Conservation (phyloP, 2,888 invertebrate genomes). For the Blera fallax region DNA sequence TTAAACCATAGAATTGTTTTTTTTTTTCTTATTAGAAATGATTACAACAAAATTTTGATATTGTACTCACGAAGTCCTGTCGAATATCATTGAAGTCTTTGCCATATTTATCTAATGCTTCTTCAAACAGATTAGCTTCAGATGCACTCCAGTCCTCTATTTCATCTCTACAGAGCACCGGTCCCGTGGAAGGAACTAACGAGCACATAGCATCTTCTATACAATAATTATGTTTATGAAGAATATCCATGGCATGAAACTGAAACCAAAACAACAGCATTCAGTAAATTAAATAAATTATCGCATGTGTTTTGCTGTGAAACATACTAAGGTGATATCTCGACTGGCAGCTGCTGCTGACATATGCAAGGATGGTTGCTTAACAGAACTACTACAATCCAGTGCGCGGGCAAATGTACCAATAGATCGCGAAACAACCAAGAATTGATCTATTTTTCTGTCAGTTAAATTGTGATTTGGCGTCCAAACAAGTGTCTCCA, state of each 20-base stretch:
- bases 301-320: not conserved
- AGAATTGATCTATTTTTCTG: constrained; percentile 99
- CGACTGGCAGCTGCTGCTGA: constrained; percentile 99
- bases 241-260: constrained; percentile 99
- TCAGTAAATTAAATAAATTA: constrained; percentile 12
- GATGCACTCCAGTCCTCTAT: constrained; percentile 99
- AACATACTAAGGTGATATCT: constrained; percentile 94
- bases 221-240: constrained; percentile 96
- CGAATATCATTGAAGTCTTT: constrained; percentile 99
- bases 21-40: not conserved
- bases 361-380: constrained; percentile 99
- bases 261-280: constrained; percentile 81
- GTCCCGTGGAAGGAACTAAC: constrained; percentile 96
- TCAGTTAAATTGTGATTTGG: constrained; percentile 95
- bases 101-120: constrained; percentile 98
- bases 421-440: constrained; percentile 96
- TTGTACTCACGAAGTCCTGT: constrained; percentile 94
- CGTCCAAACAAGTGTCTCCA: constrained; percentile 97
- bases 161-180: constrained; percentile 98
- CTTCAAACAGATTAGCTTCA: constrained; percentile 99
- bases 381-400: constrained; percentile 98
- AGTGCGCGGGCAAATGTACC: constrained; percentile 99
- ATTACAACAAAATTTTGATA: not conserved
- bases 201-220: constrained; percentile 95
- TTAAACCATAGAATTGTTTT: not conserved